Evolutionary conservation across 2,888 invertebrate species (phyloP), one percentile per base, ranked within the genome.

Genomic region (Mesorhabditis spiculigera): DNA sequence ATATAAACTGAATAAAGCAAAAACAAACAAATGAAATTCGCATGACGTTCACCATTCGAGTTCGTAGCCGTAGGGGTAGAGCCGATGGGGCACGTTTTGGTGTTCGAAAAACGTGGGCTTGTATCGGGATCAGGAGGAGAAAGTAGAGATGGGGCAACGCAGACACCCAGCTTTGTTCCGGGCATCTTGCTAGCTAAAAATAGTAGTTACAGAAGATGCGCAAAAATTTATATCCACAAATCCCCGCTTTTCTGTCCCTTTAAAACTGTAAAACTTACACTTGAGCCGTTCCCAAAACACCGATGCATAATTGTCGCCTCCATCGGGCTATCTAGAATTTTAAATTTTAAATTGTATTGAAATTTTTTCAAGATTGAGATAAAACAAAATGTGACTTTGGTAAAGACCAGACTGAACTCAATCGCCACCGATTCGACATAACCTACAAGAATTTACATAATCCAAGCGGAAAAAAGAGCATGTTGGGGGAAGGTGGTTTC

Each of bases 21-120:
- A 50, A 50, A 50, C 58, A n/a, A 50, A 50, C 58, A n/a, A n/a
- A 50, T 13, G 58, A 1, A 50, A 50, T 13, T 10, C 58, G 58
- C n/a, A 50, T 10, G 8, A n/a, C n/a, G 58, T 50, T 50, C 58
- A 50, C 58, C 58, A 50, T 10, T 50, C 58, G 8, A 3, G n/a
- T 50, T 50, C 58, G 8, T n/a, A 50, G 58, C 58, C 58, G 58
- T 50, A 50, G n/a, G 10, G 58, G 58, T 13, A 50, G 58, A 13
- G 58, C 58, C n/a, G 58, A 10, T 50, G 58, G 58, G 58, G 58
- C n/a, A 13, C 58, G 58, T 50, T 50, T 50, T n/a, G 58, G 58
- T 13, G n/a, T 50, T 50, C 58, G 58, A 50, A 50, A 50, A 13
- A n/a, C 58, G 10, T 13, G n/a, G n/a, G n/a, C 8, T 50, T 50